Evolutionary conservation across 2,797 vertebrate genomes (phyloP).

Genomic region (Coregonus suidteri): DNA sequence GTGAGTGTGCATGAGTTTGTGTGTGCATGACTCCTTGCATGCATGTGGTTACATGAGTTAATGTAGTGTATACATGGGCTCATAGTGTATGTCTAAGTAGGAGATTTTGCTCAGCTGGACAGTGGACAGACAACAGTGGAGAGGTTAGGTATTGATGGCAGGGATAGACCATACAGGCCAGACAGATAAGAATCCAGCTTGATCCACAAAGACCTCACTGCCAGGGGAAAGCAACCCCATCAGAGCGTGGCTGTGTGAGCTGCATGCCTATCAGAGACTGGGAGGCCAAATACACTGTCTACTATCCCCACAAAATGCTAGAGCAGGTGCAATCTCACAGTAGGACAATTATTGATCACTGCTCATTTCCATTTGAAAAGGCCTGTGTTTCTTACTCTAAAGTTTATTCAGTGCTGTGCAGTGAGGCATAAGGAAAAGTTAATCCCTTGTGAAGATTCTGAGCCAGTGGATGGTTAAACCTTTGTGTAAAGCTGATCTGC

Average conservation of each 20-base stretch:
- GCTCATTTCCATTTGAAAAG: conserved; percentile 14
- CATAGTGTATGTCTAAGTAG: neutral
- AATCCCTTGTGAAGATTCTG: conserved; percentile 1
- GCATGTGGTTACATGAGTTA: neutral
- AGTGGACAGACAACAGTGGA: neutral
- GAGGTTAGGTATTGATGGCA: neutral
- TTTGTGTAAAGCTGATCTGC: neutral
- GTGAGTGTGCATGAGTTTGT: neutral
- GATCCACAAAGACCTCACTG: conserved; percentile 49
- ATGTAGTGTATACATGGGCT: neutral
- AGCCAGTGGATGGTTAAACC: neutral
- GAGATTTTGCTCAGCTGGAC: neutral
- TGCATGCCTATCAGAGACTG: conserved; percentile 14
- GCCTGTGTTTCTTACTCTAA: neutral
- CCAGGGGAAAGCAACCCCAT: conserved; percentile 32
- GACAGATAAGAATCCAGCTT: conserved; percentile 58
- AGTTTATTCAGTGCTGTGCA: neutral
- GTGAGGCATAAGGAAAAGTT: neutral
- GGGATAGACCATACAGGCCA: conserved; percentile 44
- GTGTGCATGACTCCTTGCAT: neutral
- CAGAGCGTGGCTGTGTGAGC: conserved; percentile 23
- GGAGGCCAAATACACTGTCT: conserved; percentile 21
- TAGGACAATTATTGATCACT: neutral
- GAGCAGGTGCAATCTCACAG: neutral
- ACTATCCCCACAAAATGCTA: neutral